phyloP scores from a whole-genome alignment of 1,140 invertebrate species.

The Augochlora pura region DNA sequence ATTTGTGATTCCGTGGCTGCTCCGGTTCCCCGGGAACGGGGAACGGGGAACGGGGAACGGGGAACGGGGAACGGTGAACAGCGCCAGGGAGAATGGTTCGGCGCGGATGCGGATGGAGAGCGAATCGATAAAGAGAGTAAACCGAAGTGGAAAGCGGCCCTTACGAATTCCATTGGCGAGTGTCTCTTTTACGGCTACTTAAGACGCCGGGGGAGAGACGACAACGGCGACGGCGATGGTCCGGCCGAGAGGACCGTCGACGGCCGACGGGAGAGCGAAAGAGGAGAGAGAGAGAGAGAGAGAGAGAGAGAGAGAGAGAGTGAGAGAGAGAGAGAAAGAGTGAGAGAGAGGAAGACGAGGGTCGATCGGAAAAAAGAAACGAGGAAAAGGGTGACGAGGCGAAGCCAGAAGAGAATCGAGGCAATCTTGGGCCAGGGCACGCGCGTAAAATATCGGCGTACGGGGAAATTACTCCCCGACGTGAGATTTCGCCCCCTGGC shows the following conservation, averaged over 20 bases:
- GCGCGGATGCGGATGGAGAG: neutral
- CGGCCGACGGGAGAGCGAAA: neutral
- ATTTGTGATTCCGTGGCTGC: constrained; percentile 51
- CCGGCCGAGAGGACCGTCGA: constrained; percentile 40
- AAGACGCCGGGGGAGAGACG: constrained; percentile 56
- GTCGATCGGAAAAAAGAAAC: constrained; percentile 25
- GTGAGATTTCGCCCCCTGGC: constrained; percentile 69
- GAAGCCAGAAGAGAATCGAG: constrained; percentile 54
- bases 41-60: constrained; percentile 13
- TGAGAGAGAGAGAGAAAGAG: too few species aligned
- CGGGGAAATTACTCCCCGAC: constrained; percentile 68
- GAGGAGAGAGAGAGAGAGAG: neutral
- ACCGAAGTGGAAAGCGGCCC: constrained; percentile 39
- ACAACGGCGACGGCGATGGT: constrained; percentile 23
- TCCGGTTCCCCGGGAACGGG: neutral
- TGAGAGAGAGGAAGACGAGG: constrained; percentile 1
- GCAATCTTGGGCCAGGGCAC: constrained; percentile 72
- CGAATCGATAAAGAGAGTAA: constrained; percentile 46
- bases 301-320: neutral
- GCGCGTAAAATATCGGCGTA: constrained; percentile 74
- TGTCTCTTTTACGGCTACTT: constrained; percentile 67
- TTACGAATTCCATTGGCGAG: constrained; percentile 68
- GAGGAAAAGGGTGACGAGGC: constrained; percentile 22
- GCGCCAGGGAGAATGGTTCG: neutral
- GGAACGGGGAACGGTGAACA: constrained; percentile 15